These are phyloP conservation scores for Drosophila triauraria DNA, from an alignment of 1,140 invertebrate species.

Conservation along the genomic window DNA sequence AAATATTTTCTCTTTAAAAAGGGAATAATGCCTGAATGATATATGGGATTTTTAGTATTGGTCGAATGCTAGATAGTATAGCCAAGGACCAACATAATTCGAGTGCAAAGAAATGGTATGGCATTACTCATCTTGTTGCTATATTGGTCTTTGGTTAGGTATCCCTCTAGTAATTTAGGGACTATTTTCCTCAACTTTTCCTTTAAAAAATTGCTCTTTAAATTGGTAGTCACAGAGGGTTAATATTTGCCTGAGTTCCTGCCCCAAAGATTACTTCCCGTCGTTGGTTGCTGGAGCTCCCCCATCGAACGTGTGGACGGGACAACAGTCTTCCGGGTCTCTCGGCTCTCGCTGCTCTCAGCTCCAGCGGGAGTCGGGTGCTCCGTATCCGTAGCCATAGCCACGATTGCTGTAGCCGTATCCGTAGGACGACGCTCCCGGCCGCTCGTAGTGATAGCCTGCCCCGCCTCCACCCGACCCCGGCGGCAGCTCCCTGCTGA, in stretches of 20 bases:
- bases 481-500: constrained; percentile 68
- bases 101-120: too few relatives aligned
- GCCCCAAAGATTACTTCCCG: constrained; percentile 8
- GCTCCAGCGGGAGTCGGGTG: constrained; percentile 48
- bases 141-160: background rate
- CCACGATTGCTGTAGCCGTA: constrained; percentile 40
- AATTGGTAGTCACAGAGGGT: too few relatives aligned
- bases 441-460: constrained; percentile 60
- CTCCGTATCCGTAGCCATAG: constrained; percentile 27
- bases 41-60: background rate
- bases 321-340: constrained; percentile 32
- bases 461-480: background rate
- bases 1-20: background rate
- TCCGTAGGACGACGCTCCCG: constrained; percentile 31
- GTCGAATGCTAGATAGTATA: background rate
- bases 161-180: background rate
- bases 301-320: background rate
- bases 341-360: constrained; percentile 27
- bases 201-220: background rate
- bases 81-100: too few relatives aligned
- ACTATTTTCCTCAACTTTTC: background rate
- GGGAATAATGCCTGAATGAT: background rate
- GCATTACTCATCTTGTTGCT: too few relatives aligned
- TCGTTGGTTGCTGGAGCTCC: too few relatives aligned
- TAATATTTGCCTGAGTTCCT: background rate